Conservation (phyloP, 2,113 vertebrate genomes). For the Centropus unirufus region DNA sequence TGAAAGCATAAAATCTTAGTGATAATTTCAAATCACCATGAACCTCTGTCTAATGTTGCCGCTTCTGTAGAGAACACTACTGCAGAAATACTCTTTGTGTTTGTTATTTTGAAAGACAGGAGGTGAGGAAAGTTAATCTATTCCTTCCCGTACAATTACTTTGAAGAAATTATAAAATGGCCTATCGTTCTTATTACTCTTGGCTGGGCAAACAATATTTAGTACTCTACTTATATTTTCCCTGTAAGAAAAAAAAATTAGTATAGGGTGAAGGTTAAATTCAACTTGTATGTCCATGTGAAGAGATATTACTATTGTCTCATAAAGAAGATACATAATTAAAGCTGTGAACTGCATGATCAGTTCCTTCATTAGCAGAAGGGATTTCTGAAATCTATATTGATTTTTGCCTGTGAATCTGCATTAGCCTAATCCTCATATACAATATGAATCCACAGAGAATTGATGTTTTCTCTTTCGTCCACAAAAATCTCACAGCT, state of each 20-base stretch:
- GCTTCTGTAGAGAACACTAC: background rate
- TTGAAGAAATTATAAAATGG: background rate
- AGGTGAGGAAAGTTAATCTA: background rate
- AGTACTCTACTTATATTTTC: background rate
- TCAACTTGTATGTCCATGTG: background rate
- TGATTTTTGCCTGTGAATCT: slow-evolving; percentile 58
- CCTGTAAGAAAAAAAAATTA: background rate
- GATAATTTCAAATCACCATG: background rate
- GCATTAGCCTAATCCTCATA: slow-evolving; percentile 53
- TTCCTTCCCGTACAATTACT: background rate
- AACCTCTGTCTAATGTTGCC: background rate
- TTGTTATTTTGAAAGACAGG: background rate
- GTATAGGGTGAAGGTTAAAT: slow-evolving; percentile 35
- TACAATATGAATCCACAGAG: background rate
- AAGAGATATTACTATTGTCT: slow-evolving; percentile 33
- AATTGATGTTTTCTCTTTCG: slow-evolving; percentile 32
- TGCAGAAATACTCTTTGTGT: background rate
- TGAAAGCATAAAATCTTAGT: slow-evolving; percentile 14
- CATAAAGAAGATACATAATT: slow-evolving; percentile 51
- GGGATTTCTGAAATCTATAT: slow-evolving; percentile 22
- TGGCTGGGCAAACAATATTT: slow-evolving; percentile 1
- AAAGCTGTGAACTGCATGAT: slow-evolving; percentile 35
- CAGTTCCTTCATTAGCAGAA: slow-evolving; percentile 31
- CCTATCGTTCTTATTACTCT: slow-evolving; percentile 15
- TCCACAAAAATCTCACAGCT: background rate